Evolutionary conservation across 1,140 invertebrate genomes (phyloP).

Genomic region (Cheumatopsyche charites): DNA sequence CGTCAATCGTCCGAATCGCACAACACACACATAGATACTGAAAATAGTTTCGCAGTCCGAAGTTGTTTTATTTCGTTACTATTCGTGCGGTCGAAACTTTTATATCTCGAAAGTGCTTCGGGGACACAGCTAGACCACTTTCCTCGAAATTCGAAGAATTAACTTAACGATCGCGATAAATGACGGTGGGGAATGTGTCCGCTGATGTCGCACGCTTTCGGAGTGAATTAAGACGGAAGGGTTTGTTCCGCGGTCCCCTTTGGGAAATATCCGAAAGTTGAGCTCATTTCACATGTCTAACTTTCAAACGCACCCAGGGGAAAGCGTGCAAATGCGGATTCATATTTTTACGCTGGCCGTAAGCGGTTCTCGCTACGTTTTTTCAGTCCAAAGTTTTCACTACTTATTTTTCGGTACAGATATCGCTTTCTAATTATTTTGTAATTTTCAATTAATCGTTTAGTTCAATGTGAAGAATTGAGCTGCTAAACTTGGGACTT

Average conservation of each 20-base stretch:
- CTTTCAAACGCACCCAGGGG: constrained; percentile 12
- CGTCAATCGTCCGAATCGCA: too few relatives aligned
- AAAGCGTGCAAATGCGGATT: background rate
- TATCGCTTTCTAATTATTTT: too few relatives aligned
- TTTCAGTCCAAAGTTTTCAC: too few relatives aligned
- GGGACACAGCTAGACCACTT: background rate
- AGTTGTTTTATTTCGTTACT: background rate
- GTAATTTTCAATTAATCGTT: too few relatives aligned
- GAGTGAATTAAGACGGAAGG: constrained; percentile 19
- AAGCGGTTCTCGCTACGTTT: too few relatives aligned
- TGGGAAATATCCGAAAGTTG: constrained; percentile 23
- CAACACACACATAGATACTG: too few relatives aligned
- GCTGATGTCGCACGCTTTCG: constrained; percentile 17
- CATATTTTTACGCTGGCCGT: too few relatives aligned
- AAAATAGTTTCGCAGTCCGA: too few relatives aligned
- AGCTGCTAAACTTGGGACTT: too few relatives aligned
- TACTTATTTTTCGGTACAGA: background rate
- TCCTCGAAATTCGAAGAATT: constrained; percentile 11
- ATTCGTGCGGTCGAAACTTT: background rate
- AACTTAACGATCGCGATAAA: constrained; percentile 26
- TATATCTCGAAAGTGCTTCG: background rate
- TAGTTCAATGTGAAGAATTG: too few relatives aligned
- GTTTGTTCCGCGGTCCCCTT: background rate
- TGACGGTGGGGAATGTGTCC: constrained; percentile 21
- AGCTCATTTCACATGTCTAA: constrained; percentile 9